Evolutionary conservation across 2,888 invertebrate species (phyloP).

Genomic region (Aethes cnicana): DNA sequence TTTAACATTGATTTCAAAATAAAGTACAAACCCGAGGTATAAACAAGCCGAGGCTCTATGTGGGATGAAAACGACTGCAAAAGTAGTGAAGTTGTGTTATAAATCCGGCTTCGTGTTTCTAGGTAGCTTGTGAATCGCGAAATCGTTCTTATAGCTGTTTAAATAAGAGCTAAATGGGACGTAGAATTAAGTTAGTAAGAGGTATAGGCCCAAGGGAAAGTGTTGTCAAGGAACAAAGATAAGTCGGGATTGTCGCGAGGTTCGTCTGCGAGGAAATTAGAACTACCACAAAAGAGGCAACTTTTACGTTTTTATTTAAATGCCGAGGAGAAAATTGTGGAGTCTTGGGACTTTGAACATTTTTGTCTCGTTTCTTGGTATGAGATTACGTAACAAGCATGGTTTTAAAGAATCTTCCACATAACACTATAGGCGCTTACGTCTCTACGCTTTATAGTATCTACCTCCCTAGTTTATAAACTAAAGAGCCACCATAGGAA

Average conservation of each 20-base stretch:
- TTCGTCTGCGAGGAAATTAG: conserved; percentile 72
- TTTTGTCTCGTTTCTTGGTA: neutral
- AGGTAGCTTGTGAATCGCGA: conserved; percentile 29
- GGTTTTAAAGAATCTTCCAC: too few relatives aligned
- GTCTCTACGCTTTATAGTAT: too few relatives aligned
- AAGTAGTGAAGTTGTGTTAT: conserved; percentile 68
- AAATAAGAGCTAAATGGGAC: conserved; percentile 37
- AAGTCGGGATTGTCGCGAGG: conserved; percentile 73
- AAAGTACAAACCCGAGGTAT: conserved; percentile 30
- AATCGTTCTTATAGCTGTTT: conserved; percentile 33
- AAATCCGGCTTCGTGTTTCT: conserved; percentile 58
- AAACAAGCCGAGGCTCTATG: conserved; percentile 59
- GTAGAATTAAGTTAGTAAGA: conserved; percentile 42
- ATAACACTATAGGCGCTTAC: too few relatives aligned
- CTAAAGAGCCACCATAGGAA: too few relatives aligned
- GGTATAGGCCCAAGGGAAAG: conserved; percentile 67
- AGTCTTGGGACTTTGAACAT: conserved; percentile 1
- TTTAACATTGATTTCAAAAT: conserved; percentile 14
- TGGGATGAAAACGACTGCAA: conserved; percentile 72
- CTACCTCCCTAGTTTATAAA: too few relatives aligned
- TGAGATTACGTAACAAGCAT: too few relatives aligned
- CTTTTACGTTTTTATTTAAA: conserved; percentile 52
- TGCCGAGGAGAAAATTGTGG: conserved; percentile 30
- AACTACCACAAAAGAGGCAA: conserved; percentile 64
- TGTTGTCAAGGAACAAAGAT: conserved; percentile 78